phyloP scores from a whole-genome alignment of 2,797 vertebrate genomes.

The Syndactyla subalaris region DNA sequence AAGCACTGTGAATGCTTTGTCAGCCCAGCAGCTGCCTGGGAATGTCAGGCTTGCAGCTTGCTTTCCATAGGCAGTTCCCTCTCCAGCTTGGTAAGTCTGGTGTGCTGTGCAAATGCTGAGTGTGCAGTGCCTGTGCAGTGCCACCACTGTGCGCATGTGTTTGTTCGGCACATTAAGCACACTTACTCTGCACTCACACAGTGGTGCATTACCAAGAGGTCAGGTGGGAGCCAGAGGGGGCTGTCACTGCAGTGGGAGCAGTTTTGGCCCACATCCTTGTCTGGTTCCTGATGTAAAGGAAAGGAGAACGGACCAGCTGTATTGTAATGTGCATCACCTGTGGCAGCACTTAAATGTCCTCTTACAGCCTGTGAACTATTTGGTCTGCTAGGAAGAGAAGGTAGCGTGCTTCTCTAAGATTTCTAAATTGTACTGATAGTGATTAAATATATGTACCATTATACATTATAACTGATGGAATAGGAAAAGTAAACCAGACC shows the following conservation, averaged over 20 bases:
- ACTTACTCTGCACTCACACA: not conserved
- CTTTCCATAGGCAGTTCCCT: not conserved
- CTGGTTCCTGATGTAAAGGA: not conserved
- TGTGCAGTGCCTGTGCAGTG: not conserved
- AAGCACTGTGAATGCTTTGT: not conserved
- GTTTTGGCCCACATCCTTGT: accelerated
- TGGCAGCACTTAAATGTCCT: not conserved
- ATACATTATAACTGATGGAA: accelerated
- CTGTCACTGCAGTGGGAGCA: not conserved
- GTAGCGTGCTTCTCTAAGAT: not conserved
- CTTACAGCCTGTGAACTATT: accelerated
- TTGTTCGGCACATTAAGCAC: not conserved
- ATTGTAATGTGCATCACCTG: not conserved
- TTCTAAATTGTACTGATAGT: not conserved
- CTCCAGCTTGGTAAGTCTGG: not conserved
- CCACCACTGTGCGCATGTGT: accelerated
- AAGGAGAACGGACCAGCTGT: not conserved
- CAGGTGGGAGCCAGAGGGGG: not conserved
- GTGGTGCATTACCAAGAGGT: accelerated
- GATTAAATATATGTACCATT: not conserved
- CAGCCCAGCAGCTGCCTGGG: not conserved
- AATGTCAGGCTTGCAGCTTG: not conserved
- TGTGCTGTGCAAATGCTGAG: not conserved
- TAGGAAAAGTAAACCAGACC: not conserved
- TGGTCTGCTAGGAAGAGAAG: not conserved